Base-by-base conservation (phyloP, 2,888 invertebrate species). In the Melitaea athalia region DNA sequence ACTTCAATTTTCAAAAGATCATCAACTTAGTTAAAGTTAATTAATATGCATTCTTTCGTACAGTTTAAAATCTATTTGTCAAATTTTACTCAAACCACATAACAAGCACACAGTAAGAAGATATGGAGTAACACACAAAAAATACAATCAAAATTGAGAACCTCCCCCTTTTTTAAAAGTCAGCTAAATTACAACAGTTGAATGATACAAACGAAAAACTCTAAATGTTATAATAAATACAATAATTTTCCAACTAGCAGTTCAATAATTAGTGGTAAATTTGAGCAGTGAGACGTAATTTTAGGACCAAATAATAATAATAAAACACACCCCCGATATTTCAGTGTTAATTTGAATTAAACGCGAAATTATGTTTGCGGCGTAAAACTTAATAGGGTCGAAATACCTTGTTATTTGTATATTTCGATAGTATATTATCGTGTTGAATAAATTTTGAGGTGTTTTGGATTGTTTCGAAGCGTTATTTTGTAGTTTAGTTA, bases 301-400 rank as follows among this genome's bases (percentile, higher is more conserved):
- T 38, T 42, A 43, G 63, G 42, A 24, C 43, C 17, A 63, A 53
- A 63, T 63, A 63, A 60, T 60, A 60, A 60, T 60, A 60, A 49
- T 61, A 61, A 61, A 61, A 61, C 33, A 61, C 31, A 61, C 31
- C 60, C 31, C 14, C 60, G 33, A 47, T 49, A 49, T 61, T 61
- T 61, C 49, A 61, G 60, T 61, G 60, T 61, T 61, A 61, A 61
- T 61, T 61, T 47, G 49, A 61, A 61, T 61, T 61, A 49, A 49
- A 61, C 49, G 60, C 60, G 33, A 49, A 61, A 61, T 61, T 61
- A 61, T 61, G 33, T 61, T 61, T 61, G 60, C 43, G 60, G 60
- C 33, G 33, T 61, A 31, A 7, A 33, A 33, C 15, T 31, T n/a
- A 14, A 49, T 61, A 45, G 45, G 31, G 59, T 59, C 12, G 59